Evolutionary conservation across 2,113 vertebrate genomes (phyloP).

Genomic region (Cathartes aura): DNA sequence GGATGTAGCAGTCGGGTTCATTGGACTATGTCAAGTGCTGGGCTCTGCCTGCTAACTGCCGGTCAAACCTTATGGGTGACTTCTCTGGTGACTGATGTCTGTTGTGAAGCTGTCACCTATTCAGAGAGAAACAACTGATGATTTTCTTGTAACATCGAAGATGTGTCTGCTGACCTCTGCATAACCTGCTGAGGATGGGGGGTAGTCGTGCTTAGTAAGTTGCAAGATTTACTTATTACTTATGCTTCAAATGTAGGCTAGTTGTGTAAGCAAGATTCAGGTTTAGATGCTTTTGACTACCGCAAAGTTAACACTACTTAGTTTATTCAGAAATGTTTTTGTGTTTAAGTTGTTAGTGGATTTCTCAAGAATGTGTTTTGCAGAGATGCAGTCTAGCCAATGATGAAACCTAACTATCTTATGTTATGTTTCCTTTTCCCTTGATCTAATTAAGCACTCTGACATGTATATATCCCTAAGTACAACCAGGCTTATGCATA

Average conservation of each 20-base stretch:
- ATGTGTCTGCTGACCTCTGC: background rate
- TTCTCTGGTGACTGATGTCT: background rate
- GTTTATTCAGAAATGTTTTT: background rate
- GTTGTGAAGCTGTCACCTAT: background rate
- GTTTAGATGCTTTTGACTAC: background rate
- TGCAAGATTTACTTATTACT: background rate
- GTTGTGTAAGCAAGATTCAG: background rate
- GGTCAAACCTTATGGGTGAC: background rate
- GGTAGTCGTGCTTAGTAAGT: background rate
- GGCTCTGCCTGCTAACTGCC: background rate
- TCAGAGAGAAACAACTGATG: background rate
- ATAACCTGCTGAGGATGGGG: background rate
- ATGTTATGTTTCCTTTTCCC: background rate
- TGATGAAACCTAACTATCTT: background rate
- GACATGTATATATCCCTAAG: background rate
- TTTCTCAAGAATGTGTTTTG: background rate
- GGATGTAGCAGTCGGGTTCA: background rate
- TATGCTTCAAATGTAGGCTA: constrained; percentile 26
- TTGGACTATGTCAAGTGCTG: background rate
- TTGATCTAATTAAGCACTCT: background rate
- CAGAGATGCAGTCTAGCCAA: background rate
- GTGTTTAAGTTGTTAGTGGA: background rate
- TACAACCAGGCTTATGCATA: background rate
- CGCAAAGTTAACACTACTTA: background rate
- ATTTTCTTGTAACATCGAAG: background rate